Percentiles rank a stretch among this genome's conserved stretches.
Evolutionary conservation across 23 tunicate species (phyloP).

Genomic region (Clavelina lepadiformis): DNA sequence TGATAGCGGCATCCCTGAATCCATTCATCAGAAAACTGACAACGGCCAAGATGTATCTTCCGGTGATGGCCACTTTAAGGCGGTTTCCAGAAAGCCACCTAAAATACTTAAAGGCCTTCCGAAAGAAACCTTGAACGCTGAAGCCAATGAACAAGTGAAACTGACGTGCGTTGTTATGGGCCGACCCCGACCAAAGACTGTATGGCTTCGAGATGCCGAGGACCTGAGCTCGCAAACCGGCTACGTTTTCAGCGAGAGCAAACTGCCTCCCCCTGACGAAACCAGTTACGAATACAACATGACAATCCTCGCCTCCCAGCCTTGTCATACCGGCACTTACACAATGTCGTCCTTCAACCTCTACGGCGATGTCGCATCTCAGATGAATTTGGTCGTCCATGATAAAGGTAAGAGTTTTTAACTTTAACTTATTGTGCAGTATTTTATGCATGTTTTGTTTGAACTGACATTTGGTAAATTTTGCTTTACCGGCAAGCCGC

Average conservation of each 20-base stretch:
- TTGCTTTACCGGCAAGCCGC: no score
- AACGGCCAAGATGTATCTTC: no score
- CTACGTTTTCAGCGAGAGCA: constrained; percentile 24
- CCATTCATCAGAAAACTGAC: no score
- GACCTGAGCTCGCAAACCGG: constrained; percentile 5
- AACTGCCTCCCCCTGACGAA: background rate
- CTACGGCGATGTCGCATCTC: constrained; percentile 40
- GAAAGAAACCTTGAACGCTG: constrained; percentile 1
- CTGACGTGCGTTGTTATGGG: constrained; percentile 64
- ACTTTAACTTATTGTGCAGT: no score
- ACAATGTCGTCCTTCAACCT: constrained; percentile 61
- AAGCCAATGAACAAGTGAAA: constrained; percentile 11
- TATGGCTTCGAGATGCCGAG: constrained; percentile 80
- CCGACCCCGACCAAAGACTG: constrained; percentile 49
- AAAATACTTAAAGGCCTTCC: constrained; percentile 15
- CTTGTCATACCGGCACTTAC: constrained; percentile 41
- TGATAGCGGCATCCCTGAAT: no score
- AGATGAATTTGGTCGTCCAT: background rate
- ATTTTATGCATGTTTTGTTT: no score
- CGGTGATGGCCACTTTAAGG: no score
- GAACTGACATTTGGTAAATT: no score
- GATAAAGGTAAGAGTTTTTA: background rate
- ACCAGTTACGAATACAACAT: constrained; percentile 11
- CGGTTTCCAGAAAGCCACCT: constrained; percentile 14
- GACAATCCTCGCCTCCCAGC: background rate